A percentile compares a stretch with the other conserved stretches of the same genome.
phyloP scores from a whole-genome alignment of 2,797 vertebrate species.

The Hemitrygon akajei region DNA sequence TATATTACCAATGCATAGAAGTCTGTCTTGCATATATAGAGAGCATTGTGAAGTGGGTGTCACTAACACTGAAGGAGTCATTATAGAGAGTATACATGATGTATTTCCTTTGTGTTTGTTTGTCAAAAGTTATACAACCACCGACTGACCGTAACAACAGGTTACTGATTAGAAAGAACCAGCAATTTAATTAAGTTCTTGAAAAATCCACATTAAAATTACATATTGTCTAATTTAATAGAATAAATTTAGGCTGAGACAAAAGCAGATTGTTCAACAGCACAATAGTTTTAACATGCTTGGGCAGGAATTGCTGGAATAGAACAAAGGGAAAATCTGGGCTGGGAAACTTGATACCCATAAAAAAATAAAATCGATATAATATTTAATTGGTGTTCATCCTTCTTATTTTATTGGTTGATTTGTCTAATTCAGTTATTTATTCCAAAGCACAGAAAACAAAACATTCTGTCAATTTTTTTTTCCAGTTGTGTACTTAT shows the following conservation, averaged over 20 bases:
- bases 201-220: neutral
- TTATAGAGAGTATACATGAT: neutral
- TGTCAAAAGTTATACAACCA: neutral
- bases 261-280: neutral
- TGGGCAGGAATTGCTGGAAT: neutral
- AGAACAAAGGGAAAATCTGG: neutral
- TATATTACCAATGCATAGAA: neutral
- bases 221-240: neutral
- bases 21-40: neutral
- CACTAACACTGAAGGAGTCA: neutral
- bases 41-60: neutral
- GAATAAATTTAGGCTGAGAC: neutral
- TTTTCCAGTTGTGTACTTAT: neutral
- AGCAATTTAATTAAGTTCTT: neutral
- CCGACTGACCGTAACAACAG: neutral
- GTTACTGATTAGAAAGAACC: neutral
- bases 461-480: neutral
- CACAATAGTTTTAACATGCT: neutral
- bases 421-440: neutral
- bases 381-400: neutral
- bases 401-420: neutral
- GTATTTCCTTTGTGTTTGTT: neutral
- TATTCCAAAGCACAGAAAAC: neutral
- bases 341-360: neutral
- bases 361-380: neutral